These are phyloP conservation scores for Crypturellus undulatus DNA, from an alignment of 2,113 vertebrate genomes.

Conservation along the genomic window DNA sequence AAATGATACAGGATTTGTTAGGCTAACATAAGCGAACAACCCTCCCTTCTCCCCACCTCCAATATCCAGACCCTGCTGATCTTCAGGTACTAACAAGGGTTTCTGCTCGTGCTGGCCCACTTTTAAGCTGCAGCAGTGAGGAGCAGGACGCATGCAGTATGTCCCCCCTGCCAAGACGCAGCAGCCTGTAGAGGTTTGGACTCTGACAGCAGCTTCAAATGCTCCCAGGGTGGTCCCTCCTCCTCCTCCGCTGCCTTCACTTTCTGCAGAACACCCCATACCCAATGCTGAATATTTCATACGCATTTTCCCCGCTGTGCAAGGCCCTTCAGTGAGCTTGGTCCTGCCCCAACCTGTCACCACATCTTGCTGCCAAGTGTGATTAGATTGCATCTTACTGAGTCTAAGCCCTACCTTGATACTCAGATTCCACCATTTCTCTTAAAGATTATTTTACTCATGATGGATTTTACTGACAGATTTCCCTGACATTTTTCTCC, in stretches of 20 bases:
- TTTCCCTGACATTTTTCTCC: background rate
- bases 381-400: background rate
- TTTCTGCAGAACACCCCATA: background rate
- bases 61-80: background rate
- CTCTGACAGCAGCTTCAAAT: background rate
- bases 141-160: background rate
- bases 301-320: background rate
- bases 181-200: background rate
- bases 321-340: background rate
- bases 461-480: background rate
- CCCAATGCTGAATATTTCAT: background rate
- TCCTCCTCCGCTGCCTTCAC: background rate
- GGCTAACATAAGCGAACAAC: background rate
- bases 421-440: background rate
- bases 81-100: background rate
- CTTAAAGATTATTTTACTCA: background rate
- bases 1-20: background rate
- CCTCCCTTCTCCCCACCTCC: background rate
- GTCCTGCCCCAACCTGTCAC: background rate
- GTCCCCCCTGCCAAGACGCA: background rate
- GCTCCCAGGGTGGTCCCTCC: background rate
- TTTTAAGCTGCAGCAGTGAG: background rate
- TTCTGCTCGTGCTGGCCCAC: background rate
- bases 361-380: rapidly evolving
- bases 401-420: background rate